A percentile compares a stretch with the other conserved stretches of the same genome.
These are phyloP conservation scores for Meganola albula DNA, from an alignment of 2,888 invertebrate genomes.

Conservation along the genomic window DNA sequence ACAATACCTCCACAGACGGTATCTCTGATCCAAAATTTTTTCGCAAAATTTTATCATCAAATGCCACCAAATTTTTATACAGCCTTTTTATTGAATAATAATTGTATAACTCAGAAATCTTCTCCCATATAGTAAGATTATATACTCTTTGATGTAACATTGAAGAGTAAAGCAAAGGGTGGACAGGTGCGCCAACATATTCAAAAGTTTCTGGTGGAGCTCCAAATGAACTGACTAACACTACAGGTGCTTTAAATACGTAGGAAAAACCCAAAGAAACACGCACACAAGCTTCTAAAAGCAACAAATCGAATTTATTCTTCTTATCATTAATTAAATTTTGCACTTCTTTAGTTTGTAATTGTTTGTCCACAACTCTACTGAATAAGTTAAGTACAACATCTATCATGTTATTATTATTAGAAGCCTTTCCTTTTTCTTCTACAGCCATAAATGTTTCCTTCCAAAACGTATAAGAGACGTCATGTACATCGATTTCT, in stretches of 20 bases:
- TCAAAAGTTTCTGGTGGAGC: constrained; percentile 4
- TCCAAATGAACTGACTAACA: constrained; percentile 22
- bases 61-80: neutral
- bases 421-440: constrained; percentile 39
- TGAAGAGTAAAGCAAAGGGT: constrained; percentile 11
- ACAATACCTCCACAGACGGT: constrained; percentile 25
- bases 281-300: constrained; percentile 18
- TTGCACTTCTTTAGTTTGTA: constrained; percentile 15
- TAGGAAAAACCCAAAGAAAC: constrained; percentile 18
- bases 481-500: constrained; percentile 47
- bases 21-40: constrained; percentile 15
- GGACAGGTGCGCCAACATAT: constrained; percentile 10
- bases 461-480: constrained; percentile 30
- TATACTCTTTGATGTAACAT: constrained; percentile 4
- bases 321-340: constrained; percentile 16
- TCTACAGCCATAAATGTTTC: too few species aligned
- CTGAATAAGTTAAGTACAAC: constrained; percentile 11
- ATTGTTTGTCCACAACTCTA: constrained; percentile 20
- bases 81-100: constrained; percentile 1
- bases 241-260: constrained; percentile 26
- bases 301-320: constrained; percentile 24
- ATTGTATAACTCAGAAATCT: constrained; percentile 14
- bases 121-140: constrained; percentile 20
- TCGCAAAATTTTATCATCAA: constrained; percentile 7
- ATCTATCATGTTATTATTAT: constrained; percentile 16